These are phyloP conservation scores for Rhinichthys osculus DNA, from an alignment of 2,797 vertebrate genomes.

Conservation along the genomic window DNA sequence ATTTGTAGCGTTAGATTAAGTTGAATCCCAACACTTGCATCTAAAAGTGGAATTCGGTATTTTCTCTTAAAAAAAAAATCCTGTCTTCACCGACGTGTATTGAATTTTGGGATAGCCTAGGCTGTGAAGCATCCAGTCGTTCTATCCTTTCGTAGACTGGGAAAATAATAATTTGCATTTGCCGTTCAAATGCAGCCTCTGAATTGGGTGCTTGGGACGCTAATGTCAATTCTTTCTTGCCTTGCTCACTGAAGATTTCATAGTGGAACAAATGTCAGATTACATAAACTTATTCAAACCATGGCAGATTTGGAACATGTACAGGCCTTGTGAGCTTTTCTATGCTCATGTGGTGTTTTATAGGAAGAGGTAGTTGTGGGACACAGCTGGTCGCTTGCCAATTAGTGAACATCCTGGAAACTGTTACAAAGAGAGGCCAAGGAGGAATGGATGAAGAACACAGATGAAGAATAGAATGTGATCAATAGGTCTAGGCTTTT, in stretches of 20 bases:
- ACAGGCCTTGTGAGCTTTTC: conserved; percentile 9
- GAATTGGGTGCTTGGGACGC: neutral
- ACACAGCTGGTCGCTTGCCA: conserved; percentile 33
- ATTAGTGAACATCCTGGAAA: conserved; percentile 31
- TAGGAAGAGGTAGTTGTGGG: neutral
- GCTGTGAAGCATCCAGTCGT: neutral
- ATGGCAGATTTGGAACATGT: conserved; percentile 3
- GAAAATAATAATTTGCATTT: neutral
- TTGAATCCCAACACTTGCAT: neutral
- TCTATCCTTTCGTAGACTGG: neutral
- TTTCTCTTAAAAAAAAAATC: neutral
- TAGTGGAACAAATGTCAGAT: conserved; percentile 22
- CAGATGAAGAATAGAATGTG: conserved; percentile 30
- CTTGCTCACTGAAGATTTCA: neutral
- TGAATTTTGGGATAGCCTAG: neutral
- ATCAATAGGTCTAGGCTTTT: conserved; percentile 25
- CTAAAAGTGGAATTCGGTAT: neutral
- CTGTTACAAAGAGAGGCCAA: neutral
- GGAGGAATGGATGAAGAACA: conserved; percentile 10
- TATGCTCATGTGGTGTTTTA: neutral
- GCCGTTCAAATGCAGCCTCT: neutral
- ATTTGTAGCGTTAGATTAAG: neutral
- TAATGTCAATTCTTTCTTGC: neutral
- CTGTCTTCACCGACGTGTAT: neutral
- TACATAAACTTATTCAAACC: conserved; percentile 34